Percentiles rank a stretch among this genome's conserved stretches.
Conservation (phyloP, 2,888 invertebrate genomes). For the Sminthurides aquaticus region DNA sequence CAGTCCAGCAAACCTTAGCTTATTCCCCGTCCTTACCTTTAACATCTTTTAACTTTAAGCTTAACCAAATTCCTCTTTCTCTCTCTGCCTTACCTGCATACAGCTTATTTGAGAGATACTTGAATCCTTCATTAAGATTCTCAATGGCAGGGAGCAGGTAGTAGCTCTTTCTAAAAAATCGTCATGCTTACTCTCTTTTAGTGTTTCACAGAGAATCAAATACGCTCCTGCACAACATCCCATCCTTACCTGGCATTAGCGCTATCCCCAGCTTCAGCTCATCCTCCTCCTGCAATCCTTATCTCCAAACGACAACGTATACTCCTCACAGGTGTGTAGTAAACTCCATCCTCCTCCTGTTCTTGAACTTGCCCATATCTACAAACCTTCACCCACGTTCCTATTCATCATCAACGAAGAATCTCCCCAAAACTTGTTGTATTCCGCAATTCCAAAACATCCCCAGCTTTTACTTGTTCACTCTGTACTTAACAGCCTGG, state of each 20-base stretch:
- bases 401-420: background rate
- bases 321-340: background rate
- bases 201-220: background rate
- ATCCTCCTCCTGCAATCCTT: background rate
- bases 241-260: background rate
- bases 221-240: background rate
- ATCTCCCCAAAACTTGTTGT: too few relatives aligned
- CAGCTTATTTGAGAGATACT: background rate
- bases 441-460: too few relatives aligned
- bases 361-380: too few relatives aligned
- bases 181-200: background rate
- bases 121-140: background rate
- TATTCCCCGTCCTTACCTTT: too few relatives aligned
- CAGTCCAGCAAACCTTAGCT: too few relatives aligned
- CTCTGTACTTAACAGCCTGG: too few relatives aligned
- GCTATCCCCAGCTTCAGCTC: background rate
- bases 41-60: too few relatives aligned
- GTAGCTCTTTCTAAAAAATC: background rate
- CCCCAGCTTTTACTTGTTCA: too few relatives aligned
- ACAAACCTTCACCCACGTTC: background rate
- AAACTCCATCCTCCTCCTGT: background rate
- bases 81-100: background rate
- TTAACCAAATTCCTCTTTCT: too few relatives aligned
- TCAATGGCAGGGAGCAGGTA: too few relatives aligned
- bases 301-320: background rate